Base-by-base conservation (phyloP, 2,797 vertebrate species). In the Pseudochirops corinnae region DNA sequence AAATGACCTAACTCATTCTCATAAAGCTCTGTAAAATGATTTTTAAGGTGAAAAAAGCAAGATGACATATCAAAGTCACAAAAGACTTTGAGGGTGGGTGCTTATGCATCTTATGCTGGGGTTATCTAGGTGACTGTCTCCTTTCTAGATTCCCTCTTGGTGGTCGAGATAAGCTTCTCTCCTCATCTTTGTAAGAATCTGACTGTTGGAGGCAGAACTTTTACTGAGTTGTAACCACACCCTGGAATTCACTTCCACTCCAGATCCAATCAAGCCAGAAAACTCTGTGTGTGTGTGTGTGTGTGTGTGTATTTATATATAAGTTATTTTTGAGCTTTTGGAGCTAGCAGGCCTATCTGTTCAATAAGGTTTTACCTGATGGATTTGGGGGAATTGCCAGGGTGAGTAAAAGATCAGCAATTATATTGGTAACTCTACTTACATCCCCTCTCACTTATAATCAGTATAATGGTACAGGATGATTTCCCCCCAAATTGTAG, bases 111-210 rank as follows among this genome's bases (percentile, higher is more conserved):
- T 12, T 91, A 87, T 52, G 14, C 7, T 53, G 46, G 90, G 60
- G 39, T 33, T 52, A 16, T 55, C 11, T 52, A 46, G 94, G 67
- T 87, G 52, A 14, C 28, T 26, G 0, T 55, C 4, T 5, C 11
- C 28, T 14, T 90, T 56, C 16, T 60, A 92, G 0, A 0, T 31
- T 46, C n/a, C 53, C 0, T 92, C 55, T 57, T 9, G 2, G 10
- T 3, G 91, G 56, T 24, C 14, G 60, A 14, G 10, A 31, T 14
- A 1, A n/a, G 3, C 90, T 67, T 92, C 62, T 94, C 92, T 14
- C 55, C 91, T 96, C 94, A 96, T 95, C 92, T 92, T 14, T 92
- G 58, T 90, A 91, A 46, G 24, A 91, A 92, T 95, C 91, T 96
- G 92, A 92, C 90, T 90, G 90, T 93, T 57, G 57, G 56, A 94